Evolutionary conservation across 2,113 vertebrate genomes (phyloP).

Genomic region (Notothenia rossii): DNA sequence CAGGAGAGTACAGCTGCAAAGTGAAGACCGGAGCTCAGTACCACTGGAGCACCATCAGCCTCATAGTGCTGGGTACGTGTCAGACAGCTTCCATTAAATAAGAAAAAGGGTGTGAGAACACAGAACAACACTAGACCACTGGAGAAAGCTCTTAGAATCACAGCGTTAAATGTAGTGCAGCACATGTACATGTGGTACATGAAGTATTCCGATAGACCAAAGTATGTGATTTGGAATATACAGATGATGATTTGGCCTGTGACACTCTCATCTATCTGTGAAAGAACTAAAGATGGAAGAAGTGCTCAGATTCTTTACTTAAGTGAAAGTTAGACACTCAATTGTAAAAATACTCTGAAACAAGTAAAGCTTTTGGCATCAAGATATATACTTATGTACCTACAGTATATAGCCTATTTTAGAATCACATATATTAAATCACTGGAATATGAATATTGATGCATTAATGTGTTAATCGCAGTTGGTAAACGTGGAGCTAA

Average conservation of each 20-base stretch:
- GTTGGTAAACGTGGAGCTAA: no score
- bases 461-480: no score
- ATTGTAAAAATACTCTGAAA: no score
- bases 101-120: neutral
- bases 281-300: neutral
- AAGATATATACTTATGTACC: no score
- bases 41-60: slow-evolving; percentile 88
- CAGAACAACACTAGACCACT: neutral
- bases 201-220: neutral
- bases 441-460: no score
- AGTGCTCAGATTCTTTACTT: no score
- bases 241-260: neutral
- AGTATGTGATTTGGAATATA: neutral
- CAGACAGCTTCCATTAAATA: neutral
- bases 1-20: slow-evolving; percentile 94
- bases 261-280: neutral
- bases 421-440: no score
- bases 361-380: no score
- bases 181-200: neutral
- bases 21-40: slow-evolving; percentile 93
- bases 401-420: no score
- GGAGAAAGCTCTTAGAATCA: neutral
- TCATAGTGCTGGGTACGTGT: slow-evolving; percentile 91
- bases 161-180: neutral
- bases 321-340: no score